These are phyloP conservation scores for Turdus rufiventris DNA, from an alignment of 2,113 vertebrate genomes.

Conservation along the genomic window DNA sequence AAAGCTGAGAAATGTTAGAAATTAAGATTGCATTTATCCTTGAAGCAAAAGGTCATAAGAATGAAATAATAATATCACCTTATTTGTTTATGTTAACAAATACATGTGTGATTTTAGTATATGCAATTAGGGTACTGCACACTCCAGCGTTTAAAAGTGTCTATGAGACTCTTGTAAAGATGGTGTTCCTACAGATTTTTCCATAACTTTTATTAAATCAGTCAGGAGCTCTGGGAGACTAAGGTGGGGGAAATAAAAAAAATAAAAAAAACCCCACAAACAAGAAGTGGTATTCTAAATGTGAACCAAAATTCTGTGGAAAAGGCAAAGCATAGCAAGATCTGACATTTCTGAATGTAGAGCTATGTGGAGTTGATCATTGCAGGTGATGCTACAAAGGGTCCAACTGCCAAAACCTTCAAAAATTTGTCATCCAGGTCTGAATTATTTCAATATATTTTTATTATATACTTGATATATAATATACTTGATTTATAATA, in stretches of 20 bases:
- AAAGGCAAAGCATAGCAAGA: background rate
- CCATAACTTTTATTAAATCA: background rate
- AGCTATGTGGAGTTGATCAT: background rate
- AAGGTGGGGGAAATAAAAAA: background rate
- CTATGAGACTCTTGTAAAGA: background rate
- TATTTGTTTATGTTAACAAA: background rate
- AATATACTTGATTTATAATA: too few relatives aligned
- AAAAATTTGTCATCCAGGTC: background rate
- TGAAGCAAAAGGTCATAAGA: constrained; percentile 29
- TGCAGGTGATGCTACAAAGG: background rate
- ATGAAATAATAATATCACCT: background rate
- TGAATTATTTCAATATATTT: background rate
- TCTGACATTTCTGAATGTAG: background rate
- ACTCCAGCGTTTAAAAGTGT: background rate
- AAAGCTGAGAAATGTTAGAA: constrained; percentile 60
- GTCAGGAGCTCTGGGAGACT: background rate
- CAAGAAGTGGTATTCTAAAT: background rate
- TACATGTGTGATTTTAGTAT: background rate
- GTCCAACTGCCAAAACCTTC: background rate
- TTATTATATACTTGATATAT: background rate
- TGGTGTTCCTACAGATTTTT: background rate
- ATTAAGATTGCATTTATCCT: constrained; percentile 49
- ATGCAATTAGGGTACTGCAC: background rate
- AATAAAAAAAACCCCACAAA: background rate
- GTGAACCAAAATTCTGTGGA: background rate